Evolutionary conservation across 2,888 invertebrate species (phyloP).

Genomic region (Ormyrus thymus): DNA sequence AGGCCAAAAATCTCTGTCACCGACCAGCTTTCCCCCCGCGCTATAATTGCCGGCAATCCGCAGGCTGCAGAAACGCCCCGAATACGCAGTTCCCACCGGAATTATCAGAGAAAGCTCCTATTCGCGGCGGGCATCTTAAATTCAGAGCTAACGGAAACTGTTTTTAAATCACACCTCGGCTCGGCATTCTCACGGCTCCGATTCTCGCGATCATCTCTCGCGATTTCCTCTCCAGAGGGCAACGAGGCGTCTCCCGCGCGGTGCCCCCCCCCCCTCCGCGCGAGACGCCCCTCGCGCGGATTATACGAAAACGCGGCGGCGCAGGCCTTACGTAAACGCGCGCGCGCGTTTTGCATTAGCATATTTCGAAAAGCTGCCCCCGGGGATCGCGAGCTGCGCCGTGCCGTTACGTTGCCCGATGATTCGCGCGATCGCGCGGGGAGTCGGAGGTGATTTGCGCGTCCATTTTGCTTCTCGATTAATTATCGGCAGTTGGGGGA

Average conservation of each 20-base stretch:
- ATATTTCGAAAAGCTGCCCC: conserved; percentile 43
- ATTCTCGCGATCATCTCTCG: conserved; percentile 4
- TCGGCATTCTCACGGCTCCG: conserved; percentile 38
- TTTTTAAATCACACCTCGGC: too few species aligned
- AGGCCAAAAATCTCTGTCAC: too few species aligned
- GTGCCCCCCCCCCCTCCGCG: neutral
- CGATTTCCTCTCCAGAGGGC: conserved; percentile 28
- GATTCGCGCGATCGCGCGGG: conserved; percentile 28
- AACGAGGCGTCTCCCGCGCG: neutral
- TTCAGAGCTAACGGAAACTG: too few species aligned
- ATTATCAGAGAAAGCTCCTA: conserved; percentile 23
- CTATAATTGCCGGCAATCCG: too few species aligned
- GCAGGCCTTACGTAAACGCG: conserved; percentile 41
- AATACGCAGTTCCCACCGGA: neutral
- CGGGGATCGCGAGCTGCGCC: neutral
- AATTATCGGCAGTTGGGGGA: too few species aligned
- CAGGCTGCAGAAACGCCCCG: neutral
- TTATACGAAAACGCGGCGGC: neutral
- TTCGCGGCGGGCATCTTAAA: too few species aligned
- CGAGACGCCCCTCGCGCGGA: neutral
- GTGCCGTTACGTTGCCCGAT: neutral
- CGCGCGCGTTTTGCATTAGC: conserved; percentile 30
- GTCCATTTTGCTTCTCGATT: too few species aligned
- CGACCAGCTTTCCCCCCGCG: too few species aligned
- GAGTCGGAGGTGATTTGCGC: neutral